These are phyloP conservation scores for Falco punctatus DNA, from an alignment of 2,113 vertebrate species.

Conservation along the genomic window DNA sequence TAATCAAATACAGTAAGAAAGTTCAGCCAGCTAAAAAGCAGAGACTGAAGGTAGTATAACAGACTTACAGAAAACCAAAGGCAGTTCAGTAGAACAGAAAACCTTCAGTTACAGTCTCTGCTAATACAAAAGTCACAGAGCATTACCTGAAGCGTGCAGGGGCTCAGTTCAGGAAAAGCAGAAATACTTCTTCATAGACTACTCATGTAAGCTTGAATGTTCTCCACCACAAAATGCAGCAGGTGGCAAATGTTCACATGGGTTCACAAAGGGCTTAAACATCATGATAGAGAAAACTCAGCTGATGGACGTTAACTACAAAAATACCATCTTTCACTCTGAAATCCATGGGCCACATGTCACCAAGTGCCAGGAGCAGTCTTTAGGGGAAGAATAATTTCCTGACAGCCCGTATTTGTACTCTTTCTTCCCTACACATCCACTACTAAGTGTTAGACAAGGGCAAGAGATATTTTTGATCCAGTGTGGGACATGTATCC, in stretches of 20 bases:
- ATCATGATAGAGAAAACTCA: background rate
- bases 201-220: background rate
- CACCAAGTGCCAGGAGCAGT: background rate
- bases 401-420: background rate
- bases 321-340: background rate
- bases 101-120: background rate
- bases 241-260: background rate
- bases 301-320: background rate
- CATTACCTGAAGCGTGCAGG: background rate
- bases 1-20: background rate
- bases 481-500: no score
- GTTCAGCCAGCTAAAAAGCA: background rate
- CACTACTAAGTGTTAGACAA: background rate
- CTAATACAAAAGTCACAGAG: background rate
- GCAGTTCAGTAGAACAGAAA: background rate
- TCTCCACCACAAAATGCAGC: background rate
- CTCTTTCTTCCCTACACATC: background rate
- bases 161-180: background rate
- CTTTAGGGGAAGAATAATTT: background rate
- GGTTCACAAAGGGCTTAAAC: background rate
- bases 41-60: background rate
- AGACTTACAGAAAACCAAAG: background rate
- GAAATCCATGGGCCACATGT: background rate
- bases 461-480: background rate
- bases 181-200: background rate